Evolutionary conservation across 2,797 vertebrate species (phyloP).

Genomic region (Ispidina lecontei): DNA sequence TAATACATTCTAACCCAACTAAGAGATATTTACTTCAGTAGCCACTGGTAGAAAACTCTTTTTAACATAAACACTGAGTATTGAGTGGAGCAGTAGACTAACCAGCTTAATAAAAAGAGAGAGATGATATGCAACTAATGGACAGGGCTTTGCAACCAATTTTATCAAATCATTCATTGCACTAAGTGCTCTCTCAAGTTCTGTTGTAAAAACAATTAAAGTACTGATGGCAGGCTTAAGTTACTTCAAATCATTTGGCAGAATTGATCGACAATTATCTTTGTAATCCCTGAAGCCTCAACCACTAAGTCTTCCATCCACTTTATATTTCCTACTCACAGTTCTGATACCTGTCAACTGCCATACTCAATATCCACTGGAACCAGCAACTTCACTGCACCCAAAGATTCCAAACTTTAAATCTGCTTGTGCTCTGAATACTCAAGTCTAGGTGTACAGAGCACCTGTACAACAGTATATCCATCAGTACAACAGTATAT

Average conservation of each 20-base stretch:
- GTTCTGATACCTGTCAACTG: constrained; percentile 64
- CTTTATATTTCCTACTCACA: constrained; percentile 74
- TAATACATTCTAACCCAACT: not conserved
- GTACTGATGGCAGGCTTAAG: constrained; percentile 79
- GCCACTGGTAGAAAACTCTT: constrained; percentile 53
- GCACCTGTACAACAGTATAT: not conserved
- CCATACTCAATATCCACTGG: constrained; percentile 31
- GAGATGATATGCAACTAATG: constrained; percentile 72
- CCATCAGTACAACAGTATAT: not conserved
- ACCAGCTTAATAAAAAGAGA: constrained; percentile 76
- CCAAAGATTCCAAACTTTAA: constrained; percentile 39
- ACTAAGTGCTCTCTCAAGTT: constrained; percentile 77
- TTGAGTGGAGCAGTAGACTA: constrained; percentile 66
- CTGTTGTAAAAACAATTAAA: constrained; percentile 82
- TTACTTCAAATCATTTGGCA: constrained; percentile 80
- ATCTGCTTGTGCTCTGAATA: not conserved
- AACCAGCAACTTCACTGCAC: constrained; percentile 55
- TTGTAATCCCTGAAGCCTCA: constrained; percentile 78
- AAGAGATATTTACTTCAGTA: constrained; percentile 26
- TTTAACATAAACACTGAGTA: constrained; percentile 62
- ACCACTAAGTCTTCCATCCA: constrained; percentile 71
- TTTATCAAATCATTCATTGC: constrained; percentile 76
- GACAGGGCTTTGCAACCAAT: constrained; percentile 66
- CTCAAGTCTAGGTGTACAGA: not conserved
- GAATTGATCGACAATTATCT: constrained; percentile 84